Evolutionary conservation across 64 coral and sea anemone genomes (phyloP).

Genomic region (Platygyra sinensis): DNA sequence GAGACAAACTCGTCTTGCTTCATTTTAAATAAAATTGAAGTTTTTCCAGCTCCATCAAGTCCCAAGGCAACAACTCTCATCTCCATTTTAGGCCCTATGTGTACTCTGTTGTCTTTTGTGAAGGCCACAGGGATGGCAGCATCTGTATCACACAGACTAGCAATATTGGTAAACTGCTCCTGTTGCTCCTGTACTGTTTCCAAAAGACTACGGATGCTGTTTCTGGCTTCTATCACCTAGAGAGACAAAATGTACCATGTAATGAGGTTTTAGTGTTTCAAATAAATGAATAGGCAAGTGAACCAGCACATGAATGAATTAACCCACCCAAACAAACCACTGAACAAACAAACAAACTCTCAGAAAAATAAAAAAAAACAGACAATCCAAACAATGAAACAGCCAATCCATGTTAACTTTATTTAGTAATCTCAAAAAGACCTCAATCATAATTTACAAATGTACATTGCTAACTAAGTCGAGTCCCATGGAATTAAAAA

Average conservation of each 20-base stretch:
- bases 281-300: not conserved
- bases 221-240: constrained; percentile 90
- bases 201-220: constrained; percentile 84
- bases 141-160: constrained; percentile 87
- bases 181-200: constrained; percentile 99
- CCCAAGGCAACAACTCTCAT: constrained; percentile 96
- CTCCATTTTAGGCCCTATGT: constrained; percentile 99
- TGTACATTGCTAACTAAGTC: no score
- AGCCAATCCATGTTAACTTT: no score
- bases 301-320: no score
- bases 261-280: not conserved
- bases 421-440: no score
- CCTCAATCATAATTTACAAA: no score
- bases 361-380: no score
- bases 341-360: no score
- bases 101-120: constrained; percentile 96
- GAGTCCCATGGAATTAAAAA: no score
- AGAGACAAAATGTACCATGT: not conserved
- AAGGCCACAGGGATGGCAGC: constrained; percentile 95
- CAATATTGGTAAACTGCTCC: constrained; percentile 93
- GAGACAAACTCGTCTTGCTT: constrained; percentile 99
- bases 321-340: no score
- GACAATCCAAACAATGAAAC: no score
- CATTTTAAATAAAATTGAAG: constrained; percentile 98
- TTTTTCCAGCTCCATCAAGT: constrained; percentile 97